A percentile compares a stretch with the other conserved stretches of the same genome.
Evolutionary conservation across 2,797 vertebrate species (phyloP).

Genomic region (Pteropus rufus): DNA sequence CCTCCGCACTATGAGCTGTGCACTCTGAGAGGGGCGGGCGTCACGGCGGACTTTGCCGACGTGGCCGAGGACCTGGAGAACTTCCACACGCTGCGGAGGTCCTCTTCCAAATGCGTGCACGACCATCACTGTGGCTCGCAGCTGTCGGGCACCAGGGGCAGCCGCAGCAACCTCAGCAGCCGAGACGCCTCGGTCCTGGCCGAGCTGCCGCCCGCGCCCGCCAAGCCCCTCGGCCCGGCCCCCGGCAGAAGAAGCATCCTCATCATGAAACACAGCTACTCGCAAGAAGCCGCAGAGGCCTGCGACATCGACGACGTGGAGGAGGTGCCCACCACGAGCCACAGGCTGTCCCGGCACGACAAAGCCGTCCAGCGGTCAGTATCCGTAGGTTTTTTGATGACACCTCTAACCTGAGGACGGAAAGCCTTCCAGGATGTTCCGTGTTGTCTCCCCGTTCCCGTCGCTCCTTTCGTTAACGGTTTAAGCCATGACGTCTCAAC

Average conservation of each 20-base stretch:
- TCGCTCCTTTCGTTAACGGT: slow-evolving; percentile 64
- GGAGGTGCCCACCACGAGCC: slow-evolving; percentile 98
- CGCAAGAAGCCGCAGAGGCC: slow-evolving; percentile 93
- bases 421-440: slow-evolving; percentile 70
- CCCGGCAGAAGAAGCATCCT: slow-evolving; percentile 95
- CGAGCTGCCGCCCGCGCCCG: slow-evolving; percentile 91
- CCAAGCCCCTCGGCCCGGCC: slow-evolving; percentile 88
- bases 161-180: slow-evolving; percentile 93
- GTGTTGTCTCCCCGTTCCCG: slow-evolving; percentile 41
- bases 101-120: slow-evolving; percentile 96
- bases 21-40: slow-evolving; percentile 90
- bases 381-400: slow-evolving; percentile 94
- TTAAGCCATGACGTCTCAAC: slow-evolving; percentile 52
- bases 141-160: slow-evolving; percentile 89
- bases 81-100: slow-evolving; percentile 94
- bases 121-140: slow-evolving; percentile 98
- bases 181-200: slow-evolving; percentile 91
- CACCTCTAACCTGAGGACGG: slow-evolving; percentile 83
- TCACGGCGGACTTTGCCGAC: slow-evolving; percentile 93
- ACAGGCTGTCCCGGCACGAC: slow-evolving; percentile 97
- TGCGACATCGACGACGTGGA: slow-evolving; percentile 98
- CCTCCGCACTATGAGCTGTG: slow-evolving; percentile 98
- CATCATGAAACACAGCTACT: slow-evolving; percentile 99
- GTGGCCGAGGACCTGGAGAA: slow-evolving; percentile 96
- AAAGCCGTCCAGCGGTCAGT: slow-evolving; percentile 99